Evolutionary conservation across 2,113 vertebrate genomes (phyloP).

Genomic region (Dicerorhinus sumatrensis): DNA sequence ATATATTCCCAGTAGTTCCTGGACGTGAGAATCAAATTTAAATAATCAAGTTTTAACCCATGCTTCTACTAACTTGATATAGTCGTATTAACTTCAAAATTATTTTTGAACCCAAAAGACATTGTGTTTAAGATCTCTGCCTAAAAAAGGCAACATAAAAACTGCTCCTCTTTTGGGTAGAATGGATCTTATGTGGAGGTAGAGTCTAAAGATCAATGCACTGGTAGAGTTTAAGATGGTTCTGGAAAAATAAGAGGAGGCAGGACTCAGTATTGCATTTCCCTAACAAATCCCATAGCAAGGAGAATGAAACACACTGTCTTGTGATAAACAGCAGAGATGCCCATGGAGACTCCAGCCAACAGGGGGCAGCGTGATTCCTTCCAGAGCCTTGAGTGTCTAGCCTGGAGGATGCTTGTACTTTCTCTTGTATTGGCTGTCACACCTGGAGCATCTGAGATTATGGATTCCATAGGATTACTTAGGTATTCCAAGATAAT

Average conservation of each 20-base stretch:
- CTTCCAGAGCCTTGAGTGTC: neutral
- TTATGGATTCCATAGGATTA: neutral
- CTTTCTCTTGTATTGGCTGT: neutral
- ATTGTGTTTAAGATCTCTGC: neutral
- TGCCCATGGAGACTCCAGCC: too few species aligned
- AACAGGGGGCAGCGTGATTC: fast-evolving
- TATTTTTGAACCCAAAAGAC: neutral
- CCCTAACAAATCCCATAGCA: neutral
- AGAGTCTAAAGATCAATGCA: neutral
- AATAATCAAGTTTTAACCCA: neutral
- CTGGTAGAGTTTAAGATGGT: neutral
- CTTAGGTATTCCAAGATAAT: neutral
- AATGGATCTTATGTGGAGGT: neutral
- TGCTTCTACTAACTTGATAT: neutral
- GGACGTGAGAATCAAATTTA: neutral
- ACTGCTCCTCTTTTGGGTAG: neutral
- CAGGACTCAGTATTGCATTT: neutral
- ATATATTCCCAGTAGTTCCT: neutral
- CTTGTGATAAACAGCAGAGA: neutral
- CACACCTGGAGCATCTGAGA: neutral
- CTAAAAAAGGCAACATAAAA: neutral
- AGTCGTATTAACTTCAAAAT: neutral
- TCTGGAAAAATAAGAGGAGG: neutral
- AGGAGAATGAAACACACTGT: neutral
- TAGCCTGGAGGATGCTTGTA: neutral